These are phyloP conservation scores for Rhamphomyia laevipes DNA, from an alignment of 2,888 invertebrate species.

Conservation along the genomic window DNA sequence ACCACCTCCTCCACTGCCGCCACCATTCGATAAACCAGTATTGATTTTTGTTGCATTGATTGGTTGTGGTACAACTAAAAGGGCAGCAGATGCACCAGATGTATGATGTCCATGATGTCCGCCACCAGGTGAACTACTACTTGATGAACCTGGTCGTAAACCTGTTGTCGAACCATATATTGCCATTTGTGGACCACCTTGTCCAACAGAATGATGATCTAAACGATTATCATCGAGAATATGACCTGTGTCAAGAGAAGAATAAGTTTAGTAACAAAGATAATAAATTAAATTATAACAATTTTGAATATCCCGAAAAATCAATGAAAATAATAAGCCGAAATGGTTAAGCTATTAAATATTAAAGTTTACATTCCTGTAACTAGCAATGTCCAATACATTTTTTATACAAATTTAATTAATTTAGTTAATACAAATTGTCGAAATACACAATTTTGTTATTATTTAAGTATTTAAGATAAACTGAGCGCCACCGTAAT, in stretches of 20 bases:
- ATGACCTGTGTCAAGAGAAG: slow-evolving; percentile 26
- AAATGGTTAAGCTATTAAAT: too few relatives aligned
- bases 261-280: slow-evolving; percentile 1
- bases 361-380: too few relatives aligned
- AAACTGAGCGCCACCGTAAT: too few relatives aligned
- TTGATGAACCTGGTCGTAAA: slow-evolving; percentile 22
- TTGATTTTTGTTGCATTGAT: slow-evolving; percentile 56
- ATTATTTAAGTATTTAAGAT: too few relatives aligned
- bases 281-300: too few relatives aligned
- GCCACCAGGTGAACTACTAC: slow-evolving; percentile 24
- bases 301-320: too few relatives aligned
- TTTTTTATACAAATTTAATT: too few relatives aligned
- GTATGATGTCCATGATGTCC: slow-evolving; percentile 34
- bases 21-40: slow-evolving; percentile 31
- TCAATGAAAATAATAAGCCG: too few relatives aligned
- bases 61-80: slow-evolving; percentile 83
- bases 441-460: too few relatives aligned
- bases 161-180: slow-evolving; percentile 15
- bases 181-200: slow-evolving; percentile 24
- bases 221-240: slow-evolving; percentile 37
- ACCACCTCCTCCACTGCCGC: slow-evolving; percentile 22
- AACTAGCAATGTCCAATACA: too few relatives aligned
- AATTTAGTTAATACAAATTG: too few relatives aligned
- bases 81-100: slow-evolving; percentile 46
- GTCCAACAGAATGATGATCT: slow-evolving; percentile 34